Evolutionary conservation across 2,797 vertebrate species (phyloP), one percentile per base, ranked within the genome.

Genomic region (Alfaro cultratus): DNA sequence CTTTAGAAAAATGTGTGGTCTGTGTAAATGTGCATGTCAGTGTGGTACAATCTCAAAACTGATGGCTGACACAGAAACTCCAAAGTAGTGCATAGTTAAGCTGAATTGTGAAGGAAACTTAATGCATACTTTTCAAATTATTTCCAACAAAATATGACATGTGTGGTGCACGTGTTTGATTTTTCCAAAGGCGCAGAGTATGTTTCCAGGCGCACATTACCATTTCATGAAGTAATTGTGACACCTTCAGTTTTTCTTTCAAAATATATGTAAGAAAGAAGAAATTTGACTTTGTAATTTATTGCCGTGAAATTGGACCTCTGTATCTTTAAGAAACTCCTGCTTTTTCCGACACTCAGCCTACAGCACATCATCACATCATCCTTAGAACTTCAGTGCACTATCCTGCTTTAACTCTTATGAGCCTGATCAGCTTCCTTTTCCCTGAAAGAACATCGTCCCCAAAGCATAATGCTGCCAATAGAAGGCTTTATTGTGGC

Each of bases 11-110:
- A 55, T 72, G 71, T 81, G 85, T 51, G 76, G 76, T 84, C 82
- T 91, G 85, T 91, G 86, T 85, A 85, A 82, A 84, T 81, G 82
- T 82, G 73, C 74, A 81, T 82, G 73, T 86, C 71, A 72, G 49
- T 84, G 86, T 79, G 34, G 46, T 77, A 21, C 4, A 6, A 67
- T 43, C 75, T 75, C 55, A 78, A 89, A 81, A 87, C 60, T 83
- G 74, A 82, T 60, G 73, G 64, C 29, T 83, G 21, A 77, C 81
- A 71, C 43, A 46, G n/a, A 71, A 71, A 46, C 68, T 71, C 68
- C 16, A 45, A 71, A 71, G 68, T 29, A 71, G 68, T 45, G 12
- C 23, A 15, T 7, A 15, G 39, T 70, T 13, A 45, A 46, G 41
- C 16, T 13, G n/a, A 71, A 45, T 29, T 71, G 13, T 71, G 41